Percentiles rank a stretch among this genome's conserved stretches.
Conservation (phyloP, 2,113 vertebrate species). For the Aldabrachelys gigantea region DNA sequence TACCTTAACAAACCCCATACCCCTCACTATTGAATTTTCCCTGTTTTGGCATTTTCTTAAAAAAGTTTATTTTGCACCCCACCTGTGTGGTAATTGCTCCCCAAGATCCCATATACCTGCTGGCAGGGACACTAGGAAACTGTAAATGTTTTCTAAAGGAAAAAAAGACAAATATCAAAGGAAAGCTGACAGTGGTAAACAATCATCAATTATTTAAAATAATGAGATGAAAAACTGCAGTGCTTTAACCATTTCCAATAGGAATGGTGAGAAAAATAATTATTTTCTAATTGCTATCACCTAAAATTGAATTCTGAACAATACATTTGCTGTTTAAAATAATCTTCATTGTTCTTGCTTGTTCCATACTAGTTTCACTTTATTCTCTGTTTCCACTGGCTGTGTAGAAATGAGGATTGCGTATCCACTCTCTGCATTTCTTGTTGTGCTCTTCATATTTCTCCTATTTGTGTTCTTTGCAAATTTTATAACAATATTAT, state of each 20-base stretch:
- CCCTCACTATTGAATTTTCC: too few species aligned
- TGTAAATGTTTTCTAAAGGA: not conserved
- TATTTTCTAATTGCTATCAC: not conserved
- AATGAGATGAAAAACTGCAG: conserved; percentile 17
- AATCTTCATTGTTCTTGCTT: not conserved
- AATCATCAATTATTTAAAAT: conserved; percentile 49
- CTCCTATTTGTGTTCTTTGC: accelerated
- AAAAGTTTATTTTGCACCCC: too few species aligned
- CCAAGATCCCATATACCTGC: too few species aligned
- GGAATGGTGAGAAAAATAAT: conserved; percentile 12
- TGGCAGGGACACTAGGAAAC: too few species aligned
- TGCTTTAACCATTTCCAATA: conserved; percentile 22
- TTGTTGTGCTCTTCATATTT: not conserved
- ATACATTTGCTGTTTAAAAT: not conserved
- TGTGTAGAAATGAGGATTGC: not conserved
- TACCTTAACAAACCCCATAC: too few species aligned
- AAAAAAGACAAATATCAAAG: conserved; percentile 32
- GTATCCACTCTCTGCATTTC: accelerated
- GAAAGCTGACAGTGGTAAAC: conserved; percentile 11
- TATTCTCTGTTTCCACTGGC: not conserved
- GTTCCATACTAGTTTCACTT: not conserved
- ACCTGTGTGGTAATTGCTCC: too few species aligned
- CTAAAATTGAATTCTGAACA: not conserved
- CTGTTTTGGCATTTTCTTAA: too few species aligned
- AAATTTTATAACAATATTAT: not conserved